These are phyloP conservation scores for Tetragnatha montana DNA, from an alignment of 2,888 invertebrate genomes.

Conservation along the genomic window DNA sequence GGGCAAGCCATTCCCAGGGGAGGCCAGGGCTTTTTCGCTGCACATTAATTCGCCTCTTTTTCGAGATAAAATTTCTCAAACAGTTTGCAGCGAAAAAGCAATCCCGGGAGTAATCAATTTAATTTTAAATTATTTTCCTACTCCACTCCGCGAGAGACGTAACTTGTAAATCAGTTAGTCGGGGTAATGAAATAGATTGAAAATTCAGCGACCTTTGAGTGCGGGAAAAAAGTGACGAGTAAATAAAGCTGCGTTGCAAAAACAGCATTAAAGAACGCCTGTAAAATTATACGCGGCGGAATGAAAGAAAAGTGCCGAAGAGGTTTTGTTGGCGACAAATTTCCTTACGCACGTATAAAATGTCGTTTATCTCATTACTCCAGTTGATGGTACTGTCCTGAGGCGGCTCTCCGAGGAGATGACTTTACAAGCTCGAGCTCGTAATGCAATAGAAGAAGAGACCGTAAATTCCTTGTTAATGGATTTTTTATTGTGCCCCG, in stretches of 20 bases:
- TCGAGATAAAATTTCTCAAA: conserved; percentile 26
- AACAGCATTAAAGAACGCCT: conserved; percentile 63
- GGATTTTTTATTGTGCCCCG: conserved; percentile 70
- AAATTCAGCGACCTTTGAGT: conserved; percentile 63
- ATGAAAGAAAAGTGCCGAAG: conserved; percentile 61
- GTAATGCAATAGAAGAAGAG: conserved; percentile 69
- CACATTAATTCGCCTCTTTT: conserved; percentile 61
- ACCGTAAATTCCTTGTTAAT: conserved; percentile 71
- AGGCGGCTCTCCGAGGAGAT: conserved; percentile 58
- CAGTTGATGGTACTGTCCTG: conserved; percentile 61
- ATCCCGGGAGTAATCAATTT: conserved; percentile 68
- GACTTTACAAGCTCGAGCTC: conserved; percentile 70
- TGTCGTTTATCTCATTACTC: conserved; percentile 71
- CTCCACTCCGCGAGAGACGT: conserved; percentile 59
- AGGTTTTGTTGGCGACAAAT: conserved; percentile 68
- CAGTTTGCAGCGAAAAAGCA: conserved; percentile 14
- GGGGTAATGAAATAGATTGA: conserved; percentile 70
- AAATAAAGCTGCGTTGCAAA: conserved; percentile 63
- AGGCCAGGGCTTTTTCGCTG: conserved; percentile 18
- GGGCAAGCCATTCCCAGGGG: neutral
- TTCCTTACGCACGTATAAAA: conserved; percentile 69
- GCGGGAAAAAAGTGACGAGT: conserved; percentile 39
- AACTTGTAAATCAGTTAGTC: conserved; percentile 71
- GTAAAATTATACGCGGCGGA: conserved; percentile 69
- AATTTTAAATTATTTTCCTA: conserved; percentile 70